Conservation (phyloP, 2,888 invertebrate species). For the Rhopalosiphum nymphaeae region DNA sequence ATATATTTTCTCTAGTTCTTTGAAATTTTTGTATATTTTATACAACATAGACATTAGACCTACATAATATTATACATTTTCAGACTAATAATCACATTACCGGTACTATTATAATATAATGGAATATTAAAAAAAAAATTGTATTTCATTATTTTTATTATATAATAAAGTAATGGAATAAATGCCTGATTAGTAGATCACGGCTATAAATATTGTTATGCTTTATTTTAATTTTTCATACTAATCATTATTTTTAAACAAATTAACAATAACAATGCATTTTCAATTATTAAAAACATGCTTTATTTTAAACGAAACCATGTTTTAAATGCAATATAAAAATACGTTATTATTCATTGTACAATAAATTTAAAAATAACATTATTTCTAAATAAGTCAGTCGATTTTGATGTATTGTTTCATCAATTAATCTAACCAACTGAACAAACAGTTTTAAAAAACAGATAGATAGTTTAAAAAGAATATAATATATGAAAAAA, state of each 20-base stretch:
- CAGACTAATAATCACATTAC: neutral
- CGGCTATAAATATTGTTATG: neutral
- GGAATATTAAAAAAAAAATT: neutral
- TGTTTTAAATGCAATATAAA: conserved; percentile 54
- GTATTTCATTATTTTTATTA: neutral
- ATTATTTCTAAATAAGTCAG: conserved; percentile 49
- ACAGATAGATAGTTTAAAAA: conserved; percentile 13
- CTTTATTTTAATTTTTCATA: neutral
- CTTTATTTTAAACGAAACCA: conserved; percentile 35
- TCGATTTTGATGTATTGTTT: conserved; percentile 42
- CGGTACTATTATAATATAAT: neutral
- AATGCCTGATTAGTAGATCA: neutral
- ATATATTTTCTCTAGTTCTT: neutral
- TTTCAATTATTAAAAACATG: conserved; percentile 1
- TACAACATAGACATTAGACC: neutral
- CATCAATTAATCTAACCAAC: conserved; percentile 40
- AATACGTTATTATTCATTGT: conserved; percentile 40
- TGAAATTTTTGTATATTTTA: neutral
- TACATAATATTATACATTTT: neutral
- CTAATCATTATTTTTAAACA: neutral
- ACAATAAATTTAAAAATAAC: conserved; percentile 41
- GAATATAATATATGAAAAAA: conserved; percentile 2
- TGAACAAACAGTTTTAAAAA: neutral
- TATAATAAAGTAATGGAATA: neutral
- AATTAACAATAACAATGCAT: conserved; percentile 11